Conservation (phyloP, 2,113 vertebrate species). For the Chlorocebus sabaeus region DNA sequence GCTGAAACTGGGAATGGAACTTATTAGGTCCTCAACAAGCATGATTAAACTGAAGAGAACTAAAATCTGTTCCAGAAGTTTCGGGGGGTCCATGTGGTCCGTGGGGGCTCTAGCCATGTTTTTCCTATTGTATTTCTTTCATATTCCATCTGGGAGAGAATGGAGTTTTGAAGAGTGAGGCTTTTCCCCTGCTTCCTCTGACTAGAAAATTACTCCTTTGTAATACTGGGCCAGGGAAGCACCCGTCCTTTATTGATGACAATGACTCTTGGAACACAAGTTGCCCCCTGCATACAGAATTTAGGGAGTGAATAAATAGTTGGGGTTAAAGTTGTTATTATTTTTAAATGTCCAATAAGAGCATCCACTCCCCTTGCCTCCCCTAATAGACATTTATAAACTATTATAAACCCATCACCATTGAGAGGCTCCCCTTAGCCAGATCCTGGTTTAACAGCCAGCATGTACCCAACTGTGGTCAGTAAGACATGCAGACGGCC, state of each 20-base stretch:
- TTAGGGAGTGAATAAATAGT: not conserved
- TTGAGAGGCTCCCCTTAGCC: not conserved
- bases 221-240: not conserved
- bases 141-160: not conserved
- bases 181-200: not conserved
- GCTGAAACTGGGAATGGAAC: not conserved
- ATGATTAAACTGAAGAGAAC: not conserved
- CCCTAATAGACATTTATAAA: not conserved
- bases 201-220: not conserved
- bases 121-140: not conserved
- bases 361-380: not conserved
- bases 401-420: not conserved
- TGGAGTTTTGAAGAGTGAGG: not conserved
- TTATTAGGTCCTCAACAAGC: not conserved
- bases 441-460: not conserved
- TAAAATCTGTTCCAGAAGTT: not conserved
- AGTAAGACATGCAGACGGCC: not conserved
- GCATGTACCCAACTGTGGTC: not conserved
- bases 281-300: not conserved
- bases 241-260: not conserved
- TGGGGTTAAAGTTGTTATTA: not conserved
- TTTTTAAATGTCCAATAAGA: not conserved
- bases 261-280: not conserved
- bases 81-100: not conserved
- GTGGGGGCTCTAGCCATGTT: rapidly evolving